Base-by-base conservation (phyloP, 2,888 invertebrate genomes). In the Allophyes oxyacanthae region DNA sequence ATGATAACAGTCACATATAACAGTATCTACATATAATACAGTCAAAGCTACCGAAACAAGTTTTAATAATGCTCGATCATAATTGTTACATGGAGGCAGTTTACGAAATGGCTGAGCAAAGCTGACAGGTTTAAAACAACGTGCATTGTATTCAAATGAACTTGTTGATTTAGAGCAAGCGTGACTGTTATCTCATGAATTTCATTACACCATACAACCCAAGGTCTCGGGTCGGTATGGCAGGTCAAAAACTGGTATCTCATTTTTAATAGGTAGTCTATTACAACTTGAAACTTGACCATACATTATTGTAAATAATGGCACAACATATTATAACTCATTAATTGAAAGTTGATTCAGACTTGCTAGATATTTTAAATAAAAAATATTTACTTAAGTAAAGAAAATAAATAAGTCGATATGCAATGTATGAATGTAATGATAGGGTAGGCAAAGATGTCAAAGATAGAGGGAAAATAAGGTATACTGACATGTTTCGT, bases 81-180 rank as follows among this genome's bases (percentile, higher is more conserved):
- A 70, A 62, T 62, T 45, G 48, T 65, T 59, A 53, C 57, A 53
- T 34, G 64, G 58, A 65, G 58, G 56, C 51, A 63, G 41, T 58
- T 58, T 50, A 63, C 52, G 52, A 63, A 72, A 65, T 55, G 53
- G 30, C 48, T 40, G 34, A 45, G 44, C 54, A 52, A 33, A 73
- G 62, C 75, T 65, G 80, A 82, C 85, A 82, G 79, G 79, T 83
- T 77, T 72, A 41, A 78, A 70, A 68, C 81, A 77, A 66, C 75
- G 59, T 60, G 78, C 76, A 89, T 90, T 90, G 89, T 89, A 90
- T 90, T 86, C 83, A 87, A 90, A 90, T 89, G 74, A 82, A 75
- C 69, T 64, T 53, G 71, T 83, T 83, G 80, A 85, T 86, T 82
- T 83, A 84, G 84, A 84, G 71, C 79, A 78, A 56, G 63, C 75